Evolutionary conservation across 2,797 vertebrate genomes (phyloP), one percentile per base, ranked within the genome.

Genomic region (Melopsittacus undulatus): DNA sequence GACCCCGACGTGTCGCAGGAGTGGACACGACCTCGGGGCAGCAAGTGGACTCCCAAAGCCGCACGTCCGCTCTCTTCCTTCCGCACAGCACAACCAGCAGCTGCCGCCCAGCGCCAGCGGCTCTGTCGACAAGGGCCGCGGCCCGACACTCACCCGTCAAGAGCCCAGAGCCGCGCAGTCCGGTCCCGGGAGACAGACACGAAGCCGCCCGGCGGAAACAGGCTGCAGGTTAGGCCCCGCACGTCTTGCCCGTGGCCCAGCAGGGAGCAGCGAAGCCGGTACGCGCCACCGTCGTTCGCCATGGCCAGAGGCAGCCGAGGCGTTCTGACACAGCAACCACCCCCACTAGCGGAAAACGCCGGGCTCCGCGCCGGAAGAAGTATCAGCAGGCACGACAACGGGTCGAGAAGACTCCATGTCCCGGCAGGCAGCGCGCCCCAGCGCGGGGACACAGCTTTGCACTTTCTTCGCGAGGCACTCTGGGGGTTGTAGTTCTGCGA

Each of bases 161-260:
- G 99, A 16, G 98, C 98, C 99, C 99, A 99, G 84, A 99, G 98
- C 90, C 99, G 98, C 88, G 98, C 99, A 49, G 99, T 99, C 89
- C 99, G 98, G 97, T 99, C 99, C 95, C 99, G 98, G 51, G 99
- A 99, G 73, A 99, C 99, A 2, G 99, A 99, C 68, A 99, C 98
- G 95, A 99, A 99, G 11, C 98, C 97, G 61, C 99, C 99, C 2
- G 98, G 97, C 2, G 99, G 99, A 29, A 98, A 99, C 36, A 95
- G 54, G 11, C 98, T 96, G 15, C 97, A 26, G 10, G 98, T 69
- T 66, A 99, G 97, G 27, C 99, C 99, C 42, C 99, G 97, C 6
- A 99, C 99, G 85, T 99, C 99, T 98, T 99, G 98, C 73, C 99
- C 98, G 36, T 99, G 99, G 9, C 98, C 99, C 20, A 97, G 95